Evolutionary conservation across 2,888 invertebrate genomes (phyloP), one percentile per base, ranked within the genome.

Genomic region (Volucella bombylans): DNA sequence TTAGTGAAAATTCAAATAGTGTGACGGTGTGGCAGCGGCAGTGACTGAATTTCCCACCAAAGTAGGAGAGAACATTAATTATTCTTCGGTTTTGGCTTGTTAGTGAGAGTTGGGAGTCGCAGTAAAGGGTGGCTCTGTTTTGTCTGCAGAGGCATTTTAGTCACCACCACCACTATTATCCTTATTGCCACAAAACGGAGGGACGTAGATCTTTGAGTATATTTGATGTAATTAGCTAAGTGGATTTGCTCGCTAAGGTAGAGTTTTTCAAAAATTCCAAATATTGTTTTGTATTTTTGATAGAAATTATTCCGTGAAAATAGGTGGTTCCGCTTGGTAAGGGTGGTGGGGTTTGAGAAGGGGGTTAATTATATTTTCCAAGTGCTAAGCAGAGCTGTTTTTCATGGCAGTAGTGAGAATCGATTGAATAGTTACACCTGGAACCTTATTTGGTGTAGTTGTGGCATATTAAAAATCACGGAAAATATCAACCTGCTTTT

Each of bases 151-250:
- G 65, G 11, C 38, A 65, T 31, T 31, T 31, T 31, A 31, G 4
- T 31, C n/a, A 15, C 18, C 55, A 54, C 18, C 55, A 47, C 38
- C 10, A 41, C 62, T 52, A 31, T 31, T 31, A 31, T 31, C 31
- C 31, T 31, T 31, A 31, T 6, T 6, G 6, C 31, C 31, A 31
- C 43, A 15, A 15, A 45, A n/a, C 23, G 39, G 47, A 6, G 18
- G 79, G 74, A 67, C 54, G 61, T 54, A 61, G 49, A 80, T 80
- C 74, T 71, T 71, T 18, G 74, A 76, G 83, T 80, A 74, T 80
- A 83, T 83, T 80, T 83, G 71, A 74, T 80, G 83, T 80, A 83
- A 83, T 83, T 80, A 83, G 83, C 80, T 83, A 74, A 83, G 74
- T 80, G 80, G 83, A 80, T 80, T 83, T 74, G 54, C 39, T 73